Evolutionary conservation across 2,113 vertebrate genomes (phyloP).

Genomic region (Galeopterus variegatus): DNA sequence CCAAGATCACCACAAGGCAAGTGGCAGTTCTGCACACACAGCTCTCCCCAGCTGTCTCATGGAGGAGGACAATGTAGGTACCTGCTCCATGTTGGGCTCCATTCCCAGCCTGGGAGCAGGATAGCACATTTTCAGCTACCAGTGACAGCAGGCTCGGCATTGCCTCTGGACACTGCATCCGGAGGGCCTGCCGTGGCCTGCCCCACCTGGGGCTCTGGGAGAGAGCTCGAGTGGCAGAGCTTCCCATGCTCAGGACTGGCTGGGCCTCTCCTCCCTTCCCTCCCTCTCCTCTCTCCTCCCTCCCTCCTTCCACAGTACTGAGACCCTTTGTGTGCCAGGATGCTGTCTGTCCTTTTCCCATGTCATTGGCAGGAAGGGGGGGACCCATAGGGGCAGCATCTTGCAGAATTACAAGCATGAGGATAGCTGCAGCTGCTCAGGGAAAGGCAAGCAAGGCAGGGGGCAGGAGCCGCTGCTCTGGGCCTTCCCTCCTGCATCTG

Average conservation of each 20-base stretch:
- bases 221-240: not conserved
- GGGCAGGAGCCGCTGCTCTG: rapidly evolving
- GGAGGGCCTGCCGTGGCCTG: not conserved
- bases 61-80: not conserved
- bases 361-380: not conserved
- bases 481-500: not conserved
- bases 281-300: not conserved
- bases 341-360: slow-evolving; percentile 41
- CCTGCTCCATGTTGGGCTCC: not conserved
- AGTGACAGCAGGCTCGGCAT: not conserved
- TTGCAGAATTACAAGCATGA: not conserved
- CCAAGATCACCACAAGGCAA: not conserved
- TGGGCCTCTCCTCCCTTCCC: slow-evolving; percentile 55
- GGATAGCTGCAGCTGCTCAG: not conserved
- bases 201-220: not conserved
- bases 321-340: slow-evolving; percentile 65
- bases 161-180: not conserved
- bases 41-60: not conserved
- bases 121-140: not conserved
- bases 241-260: not conserved
- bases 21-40: not conserved
- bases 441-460: too few species aligned
- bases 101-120: not conserved
- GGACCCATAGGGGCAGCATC: rapidly evolving
- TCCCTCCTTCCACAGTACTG: slow-evolving; percentile 57